phyloP scores from a whole-genome alignment of 2,797 vertebrate species.

The Pelodytes ibericus region DNA sequence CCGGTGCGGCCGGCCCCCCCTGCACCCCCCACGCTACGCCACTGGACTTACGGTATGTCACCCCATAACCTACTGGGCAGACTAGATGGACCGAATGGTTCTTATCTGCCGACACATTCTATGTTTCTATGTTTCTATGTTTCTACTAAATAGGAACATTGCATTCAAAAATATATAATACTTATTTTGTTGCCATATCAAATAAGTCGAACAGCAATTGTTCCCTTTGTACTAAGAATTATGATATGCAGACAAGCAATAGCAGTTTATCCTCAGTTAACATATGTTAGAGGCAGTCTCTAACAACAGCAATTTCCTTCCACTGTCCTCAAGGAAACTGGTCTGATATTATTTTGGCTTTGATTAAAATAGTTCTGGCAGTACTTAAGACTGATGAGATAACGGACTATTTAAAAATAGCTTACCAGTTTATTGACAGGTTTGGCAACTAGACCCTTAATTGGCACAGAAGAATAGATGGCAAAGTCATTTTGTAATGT shows the following conservation, averaged over 20 bases:
- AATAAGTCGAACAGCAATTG: no score
- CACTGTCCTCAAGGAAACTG: conserved; percentile 29
- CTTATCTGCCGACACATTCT: no score
- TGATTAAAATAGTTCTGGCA: conserved; percentile 31
- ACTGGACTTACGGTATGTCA: no score
- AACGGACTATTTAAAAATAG: conserved; percentile 42
- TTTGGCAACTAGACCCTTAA: conserved; percentile 31
- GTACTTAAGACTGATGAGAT: conserved; percentile 21
- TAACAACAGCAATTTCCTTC: conserved; percentile 4
- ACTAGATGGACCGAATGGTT: no score
- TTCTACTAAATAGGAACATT: no score
- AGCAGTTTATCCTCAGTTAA: not conserved
- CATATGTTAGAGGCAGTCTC: not conserved
- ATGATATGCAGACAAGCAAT: not conserved
- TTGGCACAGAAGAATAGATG: conserved; percentile 28
- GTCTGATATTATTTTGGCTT: conserved; percentile 21
- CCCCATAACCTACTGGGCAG: no score
- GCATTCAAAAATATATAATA: no score
- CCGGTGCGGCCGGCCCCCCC: no score
- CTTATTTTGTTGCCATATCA: no score
- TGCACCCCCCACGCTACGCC: no score
- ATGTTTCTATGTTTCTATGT: no score
- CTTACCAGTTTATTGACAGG: conserved; percentile 7
- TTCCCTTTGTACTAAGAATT: no score
- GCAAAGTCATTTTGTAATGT: conserved; percentile 21